A percentile compares a stretch with the other conserved stretches of the same genome.
Conservation (phyloP, 2,888 invertebrate genomes). For the Eucera pruinosa region DNA sequence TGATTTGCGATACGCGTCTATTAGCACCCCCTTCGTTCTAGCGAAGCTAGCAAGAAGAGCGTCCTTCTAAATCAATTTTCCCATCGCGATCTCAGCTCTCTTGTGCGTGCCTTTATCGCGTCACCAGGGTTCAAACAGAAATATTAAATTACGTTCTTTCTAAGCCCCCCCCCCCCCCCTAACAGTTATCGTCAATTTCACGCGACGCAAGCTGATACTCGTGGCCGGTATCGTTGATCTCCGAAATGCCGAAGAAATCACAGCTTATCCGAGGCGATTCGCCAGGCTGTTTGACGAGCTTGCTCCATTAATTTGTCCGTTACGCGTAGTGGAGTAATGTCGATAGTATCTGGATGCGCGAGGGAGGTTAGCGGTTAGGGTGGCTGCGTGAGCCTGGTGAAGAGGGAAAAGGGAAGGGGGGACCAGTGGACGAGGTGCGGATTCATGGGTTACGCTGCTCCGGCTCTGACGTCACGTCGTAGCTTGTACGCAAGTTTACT, state of each 20-base stretch:
- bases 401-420: constrained; percentile 16
- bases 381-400: too few species aligned
- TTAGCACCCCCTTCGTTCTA: too few species aligned
- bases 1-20: too few species aligned
- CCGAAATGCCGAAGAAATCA: constrained; percentile 46
- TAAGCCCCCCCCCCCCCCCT: too few species aligned
- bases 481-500: constrained; percentile 65
- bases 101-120: too few species aligned
- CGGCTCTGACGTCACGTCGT: constrained; percentile 69
- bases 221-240: not conserved
- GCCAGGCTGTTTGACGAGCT: constrained; percentile 26
- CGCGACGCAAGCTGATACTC: too few species aligned
- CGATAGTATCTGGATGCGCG: constrained; percentile 55
- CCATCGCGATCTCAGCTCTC: too few species aligned
- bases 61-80: too few species aligned
- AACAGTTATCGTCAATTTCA: too few species aligned
- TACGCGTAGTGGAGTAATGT: constrained; percentile 56
- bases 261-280: constrained; percentile 17
- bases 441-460: constrained; percentile 73
- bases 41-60: too few species aligned
- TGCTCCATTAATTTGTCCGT: constrained; percentile 59
- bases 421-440: constrained; percentile 55
- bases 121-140: too few species aligned
- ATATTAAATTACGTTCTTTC: too few species aligned
- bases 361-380: constrained; percentile 48